Conservation (phyloP, 2,113 vertebrate species). For the Eretmochelys imbricata region DNA sequence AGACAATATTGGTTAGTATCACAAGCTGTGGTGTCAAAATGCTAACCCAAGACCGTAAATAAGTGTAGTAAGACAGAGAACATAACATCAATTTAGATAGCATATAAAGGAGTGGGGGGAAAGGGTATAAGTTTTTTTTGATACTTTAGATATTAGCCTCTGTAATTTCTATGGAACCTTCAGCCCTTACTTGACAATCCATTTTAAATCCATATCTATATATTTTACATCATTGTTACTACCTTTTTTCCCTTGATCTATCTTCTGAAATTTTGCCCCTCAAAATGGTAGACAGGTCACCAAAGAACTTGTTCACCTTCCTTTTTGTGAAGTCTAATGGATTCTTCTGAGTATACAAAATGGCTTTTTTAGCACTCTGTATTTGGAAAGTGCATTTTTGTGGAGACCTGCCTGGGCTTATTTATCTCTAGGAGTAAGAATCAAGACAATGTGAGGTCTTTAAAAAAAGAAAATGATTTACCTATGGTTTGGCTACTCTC, state of each 20-base stretch:
- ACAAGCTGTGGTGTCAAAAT: too few relatives aligned
- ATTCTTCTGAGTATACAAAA: background rate
- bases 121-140: too few relatives aligned
- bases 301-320: background rate
- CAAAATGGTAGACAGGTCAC: too few relatives aligned
- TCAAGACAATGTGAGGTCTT: background rate
- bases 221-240: background rate
- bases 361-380: background rate
- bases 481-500: background rate
- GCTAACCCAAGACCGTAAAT: too few relatives aligned
- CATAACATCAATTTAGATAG: background rate
- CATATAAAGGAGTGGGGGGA: background rate
- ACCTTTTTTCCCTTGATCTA: too few relatives aligned
- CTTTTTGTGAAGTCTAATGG: background rate
- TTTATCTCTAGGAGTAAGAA: background rate
- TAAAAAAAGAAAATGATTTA: background rate
- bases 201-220: background rate
- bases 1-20: too few relatives aligned
- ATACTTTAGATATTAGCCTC: too few relatives aligned
- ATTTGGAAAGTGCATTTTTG: background rate
- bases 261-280: background rate
- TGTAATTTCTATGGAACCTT: background rate
- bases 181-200: background rate
- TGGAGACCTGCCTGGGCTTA: background rate
- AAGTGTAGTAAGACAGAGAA: background rate